Percentiles rank a stretch among this genome's conserved stretches.
These are phyloP conservation scores for Antheraea assamensis DNA, from an alignment of 2,888 invertebrate species.

Conservation along the genomic window DNA sequence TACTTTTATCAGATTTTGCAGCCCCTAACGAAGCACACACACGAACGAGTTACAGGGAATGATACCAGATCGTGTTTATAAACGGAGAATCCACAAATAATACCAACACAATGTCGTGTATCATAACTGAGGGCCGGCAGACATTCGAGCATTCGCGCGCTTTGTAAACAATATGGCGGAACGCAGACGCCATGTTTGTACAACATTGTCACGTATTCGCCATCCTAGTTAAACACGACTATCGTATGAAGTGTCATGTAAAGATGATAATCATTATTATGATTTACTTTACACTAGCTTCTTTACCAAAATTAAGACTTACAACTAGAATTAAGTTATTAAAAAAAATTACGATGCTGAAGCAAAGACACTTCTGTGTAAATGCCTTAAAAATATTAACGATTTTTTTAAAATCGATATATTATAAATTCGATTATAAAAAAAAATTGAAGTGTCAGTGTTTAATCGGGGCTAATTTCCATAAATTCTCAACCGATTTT, in stretches of 20 bases:
- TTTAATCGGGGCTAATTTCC: too few species aligned
- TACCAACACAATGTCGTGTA: neutral
- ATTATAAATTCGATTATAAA: too few species aligned
- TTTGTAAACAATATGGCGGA: constrained; percentile 22
- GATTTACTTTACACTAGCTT: neutral
- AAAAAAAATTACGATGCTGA: neutral
- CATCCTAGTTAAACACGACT: neutral
- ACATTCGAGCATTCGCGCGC: neutral
- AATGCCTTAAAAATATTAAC: too few species aligned
- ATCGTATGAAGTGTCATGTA: neutral
- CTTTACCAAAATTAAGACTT: neutral
- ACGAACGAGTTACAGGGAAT: neutral
- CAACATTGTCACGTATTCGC: constrained; percentile 33
- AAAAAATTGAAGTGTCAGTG: too few species aligned
- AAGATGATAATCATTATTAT: neutral
- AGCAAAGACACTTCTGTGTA: too few species aligned
- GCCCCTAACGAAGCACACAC: neutral
- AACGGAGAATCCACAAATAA: neutral
- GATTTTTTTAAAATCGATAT: too few species aligned
- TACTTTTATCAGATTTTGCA: neutral
- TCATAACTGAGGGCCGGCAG: neutral
- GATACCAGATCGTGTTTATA: neutral
- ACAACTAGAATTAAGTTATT: neutral
- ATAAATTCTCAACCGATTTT: too few species aligned
- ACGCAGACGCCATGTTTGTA: constrained; percentile 27